These are phyloP conservation scores for Rhinolophus ferrumequinum DNA, from an alignment of 2,113 vertebrate species.

Conservation along the genomic window DNA sequence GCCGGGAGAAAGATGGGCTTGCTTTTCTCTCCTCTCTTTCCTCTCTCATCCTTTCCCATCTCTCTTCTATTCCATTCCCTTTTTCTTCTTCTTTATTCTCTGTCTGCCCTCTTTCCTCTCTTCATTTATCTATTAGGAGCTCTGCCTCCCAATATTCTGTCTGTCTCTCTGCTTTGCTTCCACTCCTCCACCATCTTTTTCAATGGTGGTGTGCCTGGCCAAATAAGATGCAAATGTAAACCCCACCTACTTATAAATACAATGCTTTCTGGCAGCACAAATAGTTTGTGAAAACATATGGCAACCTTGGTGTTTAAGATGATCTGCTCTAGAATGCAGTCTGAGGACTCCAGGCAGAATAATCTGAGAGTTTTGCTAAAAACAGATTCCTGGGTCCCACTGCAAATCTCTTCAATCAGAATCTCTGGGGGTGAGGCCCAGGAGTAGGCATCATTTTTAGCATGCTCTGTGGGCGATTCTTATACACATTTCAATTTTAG, in stretches of 20 bases:
- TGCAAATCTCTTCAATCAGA: not conserved
- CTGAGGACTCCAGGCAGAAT: not conserved
- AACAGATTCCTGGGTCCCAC: not conserved
- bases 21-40: not conserved
- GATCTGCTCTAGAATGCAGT: not conserved
- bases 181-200: not conserved
- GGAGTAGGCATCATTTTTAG: not conserved
- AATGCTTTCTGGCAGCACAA: not conserved
- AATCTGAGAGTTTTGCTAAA: not conserved
- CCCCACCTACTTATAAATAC: not conserved
- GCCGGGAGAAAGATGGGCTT: not conserved
- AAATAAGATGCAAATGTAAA: not conserved
- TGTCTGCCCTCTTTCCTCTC: not conserved
- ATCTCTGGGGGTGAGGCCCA: not conserved
- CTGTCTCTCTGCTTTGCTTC: not conserved
- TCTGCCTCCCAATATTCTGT: not conserved
- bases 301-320: not conserved
- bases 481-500: not conserved
- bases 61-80: not conserved
- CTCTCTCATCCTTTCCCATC: not conserved
- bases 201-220: not conserved
- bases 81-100: not conserved
- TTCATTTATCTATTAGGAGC: not conserved
- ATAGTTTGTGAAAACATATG: not conserved
- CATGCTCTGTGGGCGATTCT: not conserved